Evolutionary conservation across 2,888 invertebrate genomes (phyloP).

Genomic region (Nymphalis polychloros): DNA sequence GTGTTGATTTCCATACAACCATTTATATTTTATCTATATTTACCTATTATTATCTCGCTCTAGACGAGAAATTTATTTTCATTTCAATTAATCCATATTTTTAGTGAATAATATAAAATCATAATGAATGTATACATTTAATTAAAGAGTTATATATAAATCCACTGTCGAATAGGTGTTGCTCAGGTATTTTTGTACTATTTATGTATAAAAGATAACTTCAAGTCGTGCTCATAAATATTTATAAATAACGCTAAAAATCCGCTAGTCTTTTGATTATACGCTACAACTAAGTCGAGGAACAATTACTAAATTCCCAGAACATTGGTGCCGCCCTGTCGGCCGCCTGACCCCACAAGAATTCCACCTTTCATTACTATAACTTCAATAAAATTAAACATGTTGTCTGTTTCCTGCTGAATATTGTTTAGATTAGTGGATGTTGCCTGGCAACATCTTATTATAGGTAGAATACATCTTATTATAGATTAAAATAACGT

Average conservation of each 20-base stretch:
- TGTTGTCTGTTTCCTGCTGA: neutral
- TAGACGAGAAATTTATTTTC: no score
- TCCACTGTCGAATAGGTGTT: no score
- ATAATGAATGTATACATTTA: no score
- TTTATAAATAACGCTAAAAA: conserved; percentile 2
- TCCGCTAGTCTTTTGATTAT: conserved; percentile 51
- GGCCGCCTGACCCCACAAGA: conserved; percentile 52
- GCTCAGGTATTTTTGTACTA: no score
- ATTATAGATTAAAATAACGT: neutral
- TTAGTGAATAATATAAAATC: no score
- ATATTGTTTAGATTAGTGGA: no score
- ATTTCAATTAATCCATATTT: no score
- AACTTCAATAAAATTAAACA: conserved; percentile 3
- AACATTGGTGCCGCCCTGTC: conserved; percentile 54
- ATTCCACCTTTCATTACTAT: conserved; percentile 25
- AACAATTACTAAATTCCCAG: conserved; percentile 68
- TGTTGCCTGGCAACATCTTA: no score
- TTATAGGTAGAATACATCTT: neutral
- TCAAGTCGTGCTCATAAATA: neutral
- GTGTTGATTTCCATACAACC: no score
- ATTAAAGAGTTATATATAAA: no score
- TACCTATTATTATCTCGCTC: no score
- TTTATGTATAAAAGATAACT: neutral
- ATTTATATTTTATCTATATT: no score
- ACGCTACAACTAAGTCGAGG: conserved; percentile 59